These are phyloP conservation scores for Microctonus brassicae DNA, from an alignment of 2,888 invertebrate species.

Conservation along the genomic window DNA sequence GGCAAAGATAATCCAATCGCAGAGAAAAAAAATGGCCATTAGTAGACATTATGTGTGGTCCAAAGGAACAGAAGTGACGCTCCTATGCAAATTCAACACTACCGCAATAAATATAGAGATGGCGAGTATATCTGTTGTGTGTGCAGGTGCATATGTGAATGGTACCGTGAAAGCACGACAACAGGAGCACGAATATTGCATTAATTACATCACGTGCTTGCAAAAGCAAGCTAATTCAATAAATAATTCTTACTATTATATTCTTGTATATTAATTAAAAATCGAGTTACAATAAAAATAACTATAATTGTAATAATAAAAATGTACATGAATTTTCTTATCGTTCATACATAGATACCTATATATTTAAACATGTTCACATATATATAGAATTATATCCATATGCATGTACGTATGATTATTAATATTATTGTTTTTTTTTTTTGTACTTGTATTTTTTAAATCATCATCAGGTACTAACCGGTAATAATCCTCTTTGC, in stretches of 20 bases:
- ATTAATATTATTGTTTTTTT: too few relatives aligned
- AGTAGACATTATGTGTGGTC: conserved; percentile 69
- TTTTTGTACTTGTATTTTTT: too few relatives aligned
- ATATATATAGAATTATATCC: too few relatives aligned
- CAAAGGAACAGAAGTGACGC: conserved; percentile 57
- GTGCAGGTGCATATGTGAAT: conserved; percentile 2
- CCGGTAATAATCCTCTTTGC: conserved; percentile 96
- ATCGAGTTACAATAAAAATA: too few relatives aligned
- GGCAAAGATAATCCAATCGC: conserved; percentile 24
- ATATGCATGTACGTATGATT: too few relatives aligned
- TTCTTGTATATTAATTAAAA: background rate
- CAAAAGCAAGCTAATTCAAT: background rate
- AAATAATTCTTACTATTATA: conserved; percentile 4
- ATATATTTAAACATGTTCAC: too few relatives aligned
- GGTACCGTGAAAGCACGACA: conserved; percentile 27
- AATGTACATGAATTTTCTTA: too few relatives aligned
- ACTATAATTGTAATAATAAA: too few relatives aligned
- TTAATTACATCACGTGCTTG: conserved; percentile 52
- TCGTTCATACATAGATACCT: too few relatives aligned
- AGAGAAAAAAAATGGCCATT: conserved; percentile 56
- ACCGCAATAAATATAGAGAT: conserved; percentile 67
- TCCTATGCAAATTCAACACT: conserved; percentile 66
- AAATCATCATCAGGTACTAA: too few relatives aligned
- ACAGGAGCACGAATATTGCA: conserved; percentile 56
- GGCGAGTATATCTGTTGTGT: conserved; percentile 40